A percentile compares a stretch with the other conserved stretches of the same genome.
Conservation (phyloP, 1,140 invertebrate genomes). For the Heliothis subflexa region DNA sequence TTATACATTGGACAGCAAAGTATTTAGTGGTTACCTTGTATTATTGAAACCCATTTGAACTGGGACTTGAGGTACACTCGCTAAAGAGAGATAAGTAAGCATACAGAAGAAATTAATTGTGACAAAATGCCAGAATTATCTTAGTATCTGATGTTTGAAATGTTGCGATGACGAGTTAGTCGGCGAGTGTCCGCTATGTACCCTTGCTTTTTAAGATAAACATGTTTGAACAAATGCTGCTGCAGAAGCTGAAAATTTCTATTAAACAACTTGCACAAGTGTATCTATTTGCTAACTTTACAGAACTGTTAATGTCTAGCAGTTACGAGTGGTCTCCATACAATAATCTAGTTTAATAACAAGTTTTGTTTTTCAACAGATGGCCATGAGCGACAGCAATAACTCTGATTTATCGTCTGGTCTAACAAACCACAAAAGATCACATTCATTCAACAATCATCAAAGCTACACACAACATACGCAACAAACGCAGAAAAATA, state of each 20-base stretch:
- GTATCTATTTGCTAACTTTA: conserved; percentile 40
- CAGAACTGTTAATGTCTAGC: background rate
- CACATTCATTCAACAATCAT: conserved; percentile 89
- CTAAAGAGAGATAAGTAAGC: background rate
- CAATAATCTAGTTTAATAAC: background rate
- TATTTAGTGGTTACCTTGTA: background rate
- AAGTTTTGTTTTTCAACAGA: conserved; percentile 61
- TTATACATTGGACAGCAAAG: conserved; percentile 17
- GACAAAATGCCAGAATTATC: background rate
- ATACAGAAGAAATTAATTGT: background rate
- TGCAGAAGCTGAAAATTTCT: background rate
- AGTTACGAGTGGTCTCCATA: background rate
- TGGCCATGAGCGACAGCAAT: conserved; percentile 84
- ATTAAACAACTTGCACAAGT: conserved; percentile 15
- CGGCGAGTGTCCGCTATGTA: conserved; percentile 24
- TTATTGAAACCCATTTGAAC: conserved; percentile 46
- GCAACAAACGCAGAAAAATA: conserved; percentile 87
- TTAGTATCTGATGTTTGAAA: conserved; percentile 21
- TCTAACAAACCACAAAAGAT: conserved; percentile 87
- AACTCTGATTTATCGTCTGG: conserved; percentile 73
- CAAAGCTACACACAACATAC: conserved; percentile 88
- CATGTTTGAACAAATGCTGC: conserved; percentile 23
- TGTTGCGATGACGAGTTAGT: conserved; percentile 3
- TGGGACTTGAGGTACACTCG: conserved; percentile 20
- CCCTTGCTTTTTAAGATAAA: conserved; percentile 19